Base-by-base conservation (phyloP, 1,140 invertebrate species). In the Camponotus floridanus region DNA sequence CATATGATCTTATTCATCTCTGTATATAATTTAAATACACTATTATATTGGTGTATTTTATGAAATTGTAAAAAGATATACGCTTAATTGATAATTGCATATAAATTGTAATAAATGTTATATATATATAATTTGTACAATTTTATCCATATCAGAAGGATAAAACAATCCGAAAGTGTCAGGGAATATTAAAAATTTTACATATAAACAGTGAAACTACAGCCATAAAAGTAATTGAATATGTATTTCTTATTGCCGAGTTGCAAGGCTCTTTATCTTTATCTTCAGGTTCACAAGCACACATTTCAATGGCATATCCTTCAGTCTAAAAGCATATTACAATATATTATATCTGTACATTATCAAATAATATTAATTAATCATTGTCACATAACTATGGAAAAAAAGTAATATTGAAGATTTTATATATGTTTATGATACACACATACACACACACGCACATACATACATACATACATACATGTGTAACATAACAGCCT, bases 401-500 rank as follows among this genome's bases (percentile, higher is more conserved):
- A 80, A 8, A 45, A 45, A 45, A 15, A 65, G n/a, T 61, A 11
- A 26, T 26, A 26, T 26, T 9, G 8, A 57, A 57, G 21, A 9
- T 11, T 42, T 48, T 59, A 59, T 21, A 3, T 59, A 59, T 57
- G 7, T 57, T 26, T 26, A 26, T 26, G 26, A 57, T 15, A 51
- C 4, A 15, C 4, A 51, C 4, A 51, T 13, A 48, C 1, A 48
- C 2, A 48, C 3, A 48, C 13, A 26, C 26, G 1, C 26, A 26
- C 26, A 26, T 64, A 18, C 7, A 42, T 42, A 42, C 8, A 45
- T 5, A 45, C 8, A 36, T 67, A 78, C 36, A 67, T 89, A 93
- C 92, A n/a, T 84, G 31, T 67, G 93, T 85, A 48, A 59, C 33
- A 31, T 85, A 93, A 74, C 92, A 93, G 59, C 89, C 92, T 9